Evolutionary conservation across 2,113 vertebrate genomes (phyloP).

Genomic region (Anhinga rufa): DNA sequence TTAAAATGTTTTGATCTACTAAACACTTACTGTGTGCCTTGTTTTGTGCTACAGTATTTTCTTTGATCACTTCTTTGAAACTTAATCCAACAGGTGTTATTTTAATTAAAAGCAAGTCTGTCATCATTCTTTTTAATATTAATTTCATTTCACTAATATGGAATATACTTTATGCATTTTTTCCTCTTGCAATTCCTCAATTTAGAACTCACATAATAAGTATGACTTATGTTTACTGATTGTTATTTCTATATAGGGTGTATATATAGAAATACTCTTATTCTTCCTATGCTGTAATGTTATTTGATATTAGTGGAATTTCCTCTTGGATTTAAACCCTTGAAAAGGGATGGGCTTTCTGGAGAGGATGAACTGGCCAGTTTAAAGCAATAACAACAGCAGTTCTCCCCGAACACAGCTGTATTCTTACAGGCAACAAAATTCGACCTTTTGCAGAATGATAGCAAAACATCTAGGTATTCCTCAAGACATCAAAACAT

Average conservation of each 20-base stretch:
- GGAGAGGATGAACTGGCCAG: not conserved
- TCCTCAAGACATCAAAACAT: not conserved
- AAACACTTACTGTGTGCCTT: slow-evolving; percentile 15
- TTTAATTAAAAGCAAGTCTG: slow-evolving; percentile 17
- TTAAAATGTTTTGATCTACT: slow-evolving; percentile 6
- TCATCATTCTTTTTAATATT: not conserved
- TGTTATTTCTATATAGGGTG: not conserved
- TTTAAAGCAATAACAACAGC: not conserved
- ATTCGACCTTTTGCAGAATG: not conserved
- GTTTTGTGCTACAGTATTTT: not conserved
- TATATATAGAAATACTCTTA: not conserved
- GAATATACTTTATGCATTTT: not conserved
- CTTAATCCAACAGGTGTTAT: slow-evolving; percentile 20
- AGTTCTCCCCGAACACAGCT: not conserved
- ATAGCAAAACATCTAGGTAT: not conserved
- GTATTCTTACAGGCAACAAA: not conserved
- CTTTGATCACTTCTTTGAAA: slow-evolving; percentile 45
- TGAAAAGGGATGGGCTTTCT: not conserved
- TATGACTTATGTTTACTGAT: not conserved
- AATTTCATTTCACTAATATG: not conserved
- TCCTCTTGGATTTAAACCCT: not conserved
- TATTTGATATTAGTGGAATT: slow-evolving; percentile 10
- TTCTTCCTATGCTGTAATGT: not conserved
- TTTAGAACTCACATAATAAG: not conserved
- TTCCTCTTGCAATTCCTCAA: not conserved